Evolutionary conservation across 2,888 invertebrate species (phyloP).

Genomic region (Mesochorus sp.): DNA sequence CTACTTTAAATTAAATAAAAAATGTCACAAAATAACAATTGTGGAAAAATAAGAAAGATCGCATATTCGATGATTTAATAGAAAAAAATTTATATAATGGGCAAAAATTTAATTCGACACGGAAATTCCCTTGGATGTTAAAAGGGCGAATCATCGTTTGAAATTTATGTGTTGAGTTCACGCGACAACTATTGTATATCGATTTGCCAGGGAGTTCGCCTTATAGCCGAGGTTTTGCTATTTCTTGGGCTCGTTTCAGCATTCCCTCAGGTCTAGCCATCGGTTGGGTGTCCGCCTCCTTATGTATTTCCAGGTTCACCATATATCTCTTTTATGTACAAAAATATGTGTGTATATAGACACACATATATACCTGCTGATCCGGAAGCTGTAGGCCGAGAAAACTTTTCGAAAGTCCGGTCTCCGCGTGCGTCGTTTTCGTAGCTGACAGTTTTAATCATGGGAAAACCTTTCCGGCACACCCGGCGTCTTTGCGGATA

Average conservation of each 20-base stretch:
- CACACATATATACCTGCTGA: background rate
- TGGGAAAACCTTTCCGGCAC: constrained; percentile 48
- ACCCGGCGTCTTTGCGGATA: constrained; percentile 36
- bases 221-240: background rate
- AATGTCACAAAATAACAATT: background rate
- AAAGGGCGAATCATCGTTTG: background rate
- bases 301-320: constrained; percentile 9
- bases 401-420: constrained; percentile 44
- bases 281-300: background rate
- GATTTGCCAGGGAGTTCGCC: constrained; percentile 45
- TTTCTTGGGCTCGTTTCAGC: constrained; percentile 26
- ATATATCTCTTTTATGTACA: background rate
- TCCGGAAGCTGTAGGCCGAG: constrained; percentile 1
- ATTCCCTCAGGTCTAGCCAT: background rate
- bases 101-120: constrained; percentile 4
- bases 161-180: constrained; percentile 67
- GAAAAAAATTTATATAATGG: too few relatives aligned
- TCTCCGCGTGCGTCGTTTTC: background rate
- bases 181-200: constrained; percentile 64
- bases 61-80: too few relatives aligned
- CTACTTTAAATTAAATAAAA: background rate
- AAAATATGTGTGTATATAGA: background rate
- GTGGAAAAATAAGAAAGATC: too few relatives aligned
- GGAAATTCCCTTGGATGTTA: background rate
- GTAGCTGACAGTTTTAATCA: constrained; percentile 48